phyloP scores from a whole-genome alignment of 64 coral and sea anemone genomes.

The Catalaphyllia jardinei region DNA sequence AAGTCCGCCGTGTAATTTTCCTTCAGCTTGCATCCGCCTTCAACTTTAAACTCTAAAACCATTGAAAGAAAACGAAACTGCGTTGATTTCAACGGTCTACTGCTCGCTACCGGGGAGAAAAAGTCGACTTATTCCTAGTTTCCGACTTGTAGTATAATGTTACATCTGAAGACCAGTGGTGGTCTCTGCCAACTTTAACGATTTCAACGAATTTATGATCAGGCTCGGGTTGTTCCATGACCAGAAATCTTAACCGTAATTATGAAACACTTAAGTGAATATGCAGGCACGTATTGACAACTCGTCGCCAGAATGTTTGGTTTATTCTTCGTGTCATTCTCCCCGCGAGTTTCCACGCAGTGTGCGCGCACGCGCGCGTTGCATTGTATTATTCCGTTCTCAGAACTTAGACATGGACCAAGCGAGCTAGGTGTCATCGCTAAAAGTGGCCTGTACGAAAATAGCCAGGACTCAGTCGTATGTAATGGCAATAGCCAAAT shows the following conservation, averaged over 20 bases:
- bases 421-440: too few relatives aligned
- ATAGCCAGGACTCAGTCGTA: too few relatives aligned
- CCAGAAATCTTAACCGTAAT: background rate
- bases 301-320: background rate
- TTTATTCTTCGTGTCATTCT: background rate
- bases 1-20: background rate
- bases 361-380: background rate
- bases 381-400: background rate
- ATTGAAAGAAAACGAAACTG: background rate
- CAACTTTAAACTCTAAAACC: background rate
- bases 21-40: background rate
- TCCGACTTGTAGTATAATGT: background rate
- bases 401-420: too few relatives aligned
- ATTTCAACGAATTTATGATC: background rate
- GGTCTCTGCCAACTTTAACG: background rate
- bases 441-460: too few relatives aligned
- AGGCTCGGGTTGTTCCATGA: background rate
- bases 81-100: background rate
- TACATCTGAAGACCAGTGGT: constrained; percentile 2
- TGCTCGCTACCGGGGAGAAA: background rate
- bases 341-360: background rate
- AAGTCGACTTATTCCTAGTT: background rate
- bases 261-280: background rate
- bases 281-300: background rate
- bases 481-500: background rate